Base-by-base conservation (phyloP, 2,113 vertebrate species). In the Rhinogobius similis region DNA sequence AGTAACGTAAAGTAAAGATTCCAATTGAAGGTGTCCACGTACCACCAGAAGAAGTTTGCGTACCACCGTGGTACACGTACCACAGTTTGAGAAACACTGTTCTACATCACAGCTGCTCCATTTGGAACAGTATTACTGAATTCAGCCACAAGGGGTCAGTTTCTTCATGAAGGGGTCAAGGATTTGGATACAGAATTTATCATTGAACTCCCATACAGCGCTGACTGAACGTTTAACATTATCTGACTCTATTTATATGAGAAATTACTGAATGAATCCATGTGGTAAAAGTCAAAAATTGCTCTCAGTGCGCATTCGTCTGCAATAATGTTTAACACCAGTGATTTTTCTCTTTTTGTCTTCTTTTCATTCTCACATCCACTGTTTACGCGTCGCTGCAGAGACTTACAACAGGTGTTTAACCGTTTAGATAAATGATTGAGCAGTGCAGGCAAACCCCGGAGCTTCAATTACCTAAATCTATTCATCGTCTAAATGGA, bases 401-500 rank as follows among this genome's bases (percentile, higher is more conserved):
- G 41, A 43, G 55, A 78, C 82, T 79, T 68, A 71, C 62, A 66
- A 36, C 65, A 70, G 71, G 63, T 76, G 75, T 88, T 73, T 77
- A 84, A 72, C 76, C 68, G 53, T 79, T 85, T 72, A 80, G 74
- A 83, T 62, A 76, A 86, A 80, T 74, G 52, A 83, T 58, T 46
- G 68, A 78, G 63, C 72, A 8, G 20, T 32, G 32, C 70, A 78
- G 67, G 55, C 27, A 38, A 67, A 58, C 75, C 85, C 68, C 16
- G 41, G 41, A 79, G 81, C 67, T 86, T 85, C 74, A 85, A 76
- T 78, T 86, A 81, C 65, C 65, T 70, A 76, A 82, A 81, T 86
- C 67, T 73, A 78, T 80, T 75, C 74, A 82, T 81, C 53, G 79
- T 76, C 77, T 79, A 78, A 86, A 90, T 86, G 81, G 71, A 82